These are phyloP conservation scores for Aurelia aurita complex sp. Pacific DNA, from an alignment of 30 jellyfish, hydroid and myxozoan genomes.

Conservation along the genomic window DNA sequence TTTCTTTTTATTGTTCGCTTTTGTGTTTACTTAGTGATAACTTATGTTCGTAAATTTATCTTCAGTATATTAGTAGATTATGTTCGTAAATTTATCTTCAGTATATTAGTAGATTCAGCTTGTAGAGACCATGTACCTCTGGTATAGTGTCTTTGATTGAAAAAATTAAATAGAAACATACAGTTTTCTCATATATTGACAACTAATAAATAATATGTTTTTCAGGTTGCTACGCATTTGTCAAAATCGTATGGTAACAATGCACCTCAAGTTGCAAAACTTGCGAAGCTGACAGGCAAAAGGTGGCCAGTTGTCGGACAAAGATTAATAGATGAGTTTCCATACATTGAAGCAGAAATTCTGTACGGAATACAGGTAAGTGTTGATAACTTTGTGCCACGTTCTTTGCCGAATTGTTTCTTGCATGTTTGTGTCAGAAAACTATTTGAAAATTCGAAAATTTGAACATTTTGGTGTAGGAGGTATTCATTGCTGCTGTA, in stretches of 20 bases:
- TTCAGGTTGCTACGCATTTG: constrained; percentile 91
- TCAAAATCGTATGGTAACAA: constrained; percentile 87
- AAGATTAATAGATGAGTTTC: constrained; percentile 73
- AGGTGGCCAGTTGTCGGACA: constrained; percentile 87
- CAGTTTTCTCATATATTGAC: neutral
- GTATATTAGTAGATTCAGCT: no score
- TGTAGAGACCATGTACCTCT: no score
- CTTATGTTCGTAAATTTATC: no score
- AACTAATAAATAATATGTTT: neutral
- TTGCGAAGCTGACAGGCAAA: constrained; percentile 70
- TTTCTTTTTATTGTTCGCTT: no score
- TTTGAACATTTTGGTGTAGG: no score
- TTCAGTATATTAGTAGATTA: no score
- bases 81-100: no score
- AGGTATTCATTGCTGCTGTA: no score
- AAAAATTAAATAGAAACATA: neutral
- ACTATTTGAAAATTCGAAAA: no score
- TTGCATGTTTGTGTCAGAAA: no score
- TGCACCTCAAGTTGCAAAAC: constrained; percentile 84
- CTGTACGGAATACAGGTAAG: constrained; percentile 56
- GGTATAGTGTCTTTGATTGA: neutral
- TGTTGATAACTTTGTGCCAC: neutral
- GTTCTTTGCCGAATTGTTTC: no score
- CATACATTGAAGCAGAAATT: constrained; percentile 93
- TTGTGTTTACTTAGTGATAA: no score